A percentile compares a stretch with the other conserved stretches of the same genome.
phyloP scores from a whole-genome alignment of 1,140 invertebrate genomes.

The Drosophila tristis region DNA sequence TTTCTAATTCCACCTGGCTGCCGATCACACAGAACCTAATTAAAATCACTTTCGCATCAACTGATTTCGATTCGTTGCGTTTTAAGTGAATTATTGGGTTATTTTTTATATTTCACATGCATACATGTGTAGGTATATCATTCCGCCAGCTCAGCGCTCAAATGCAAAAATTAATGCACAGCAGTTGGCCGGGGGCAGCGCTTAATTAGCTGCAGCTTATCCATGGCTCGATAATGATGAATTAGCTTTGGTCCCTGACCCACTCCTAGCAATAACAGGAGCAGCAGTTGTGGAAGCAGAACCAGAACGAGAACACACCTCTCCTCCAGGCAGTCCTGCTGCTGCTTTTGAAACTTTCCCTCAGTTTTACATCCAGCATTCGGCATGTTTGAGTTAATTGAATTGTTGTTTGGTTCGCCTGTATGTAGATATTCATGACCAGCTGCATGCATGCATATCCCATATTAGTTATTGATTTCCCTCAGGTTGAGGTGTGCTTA shows the following conservation, averaged over 20 bases:
- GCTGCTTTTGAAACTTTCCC: constrained; percentile 44
- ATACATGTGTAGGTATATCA: background rate
- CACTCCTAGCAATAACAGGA: background rate
- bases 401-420: constrained; percentile 58
- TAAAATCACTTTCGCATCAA: background rate
- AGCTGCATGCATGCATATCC: constrained; percentile 13
- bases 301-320: no score
- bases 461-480: constrained; percentile 67
- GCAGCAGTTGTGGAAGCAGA: background rate
- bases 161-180: constrained; percentile 22
- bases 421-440: constrained; percentile 19
- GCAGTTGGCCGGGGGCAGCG: constrained; percentile 1
- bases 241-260: constrained; percentile 20
- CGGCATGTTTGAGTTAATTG: constrained; percentile 66
- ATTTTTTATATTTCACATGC: background rate
- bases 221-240: constrained; percentile 25
- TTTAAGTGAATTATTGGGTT: constrained; percentile 10
- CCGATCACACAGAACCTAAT: constrained; percentile 4
- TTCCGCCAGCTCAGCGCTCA: constrained; percentile 2
- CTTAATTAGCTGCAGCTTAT: constrained; percentile 40
- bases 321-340: background rate
- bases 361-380: constrained; percentile 15
- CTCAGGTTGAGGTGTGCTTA: constrained; percentile 22
- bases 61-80: background rate
- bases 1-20: background rate